Evolutionary conservation across 2,113 vertebrate genomes (phyloP).

Genomic region (Pomatorhinus ruficollis): DNA sequence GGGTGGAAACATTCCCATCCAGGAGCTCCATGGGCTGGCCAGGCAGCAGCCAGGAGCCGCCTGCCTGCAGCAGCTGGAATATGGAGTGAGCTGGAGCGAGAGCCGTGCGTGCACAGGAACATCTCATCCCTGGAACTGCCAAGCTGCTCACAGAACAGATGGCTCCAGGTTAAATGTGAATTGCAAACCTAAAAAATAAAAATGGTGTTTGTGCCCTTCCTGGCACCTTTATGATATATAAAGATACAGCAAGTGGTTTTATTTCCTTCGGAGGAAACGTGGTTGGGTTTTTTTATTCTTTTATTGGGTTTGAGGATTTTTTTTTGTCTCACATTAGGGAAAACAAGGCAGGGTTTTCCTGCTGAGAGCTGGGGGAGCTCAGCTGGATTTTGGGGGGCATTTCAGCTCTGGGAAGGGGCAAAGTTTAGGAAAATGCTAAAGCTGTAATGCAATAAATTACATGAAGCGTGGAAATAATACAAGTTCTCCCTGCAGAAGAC

Average conservation of each 20-base stretch:
- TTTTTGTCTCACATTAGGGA: not conserved
- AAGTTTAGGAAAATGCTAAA: not conserved
- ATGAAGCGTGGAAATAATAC: not conserved
- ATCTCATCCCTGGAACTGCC: not conserved
- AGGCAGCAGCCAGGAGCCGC: not conserved
- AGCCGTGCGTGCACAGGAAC: not conserved
- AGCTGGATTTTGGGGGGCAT: not conserved
- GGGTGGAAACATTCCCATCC: not conserved
- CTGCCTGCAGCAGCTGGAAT: not conserved
- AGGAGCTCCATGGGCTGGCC: not conserved
- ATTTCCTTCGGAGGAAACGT: not conserved
- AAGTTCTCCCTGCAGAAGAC: not conserved
- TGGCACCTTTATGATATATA: slow-evolving; percentile 46
- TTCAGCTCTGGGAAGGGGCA: not conserved
- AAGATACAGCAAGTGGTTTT: not conserved
- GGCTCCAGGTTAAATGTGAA: slow-evolving; percentile 63
- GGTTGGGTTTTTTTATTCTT: not conserved
- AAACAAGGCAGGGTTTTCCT: not conserved
- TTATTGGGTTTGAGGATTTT: not conserved
- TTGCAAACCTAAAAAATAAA: slow-evolving; percentile 45
- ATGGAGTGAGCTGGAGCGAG: not conserved
- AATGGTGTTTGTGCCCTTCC: slow-evolving; percentile 32
- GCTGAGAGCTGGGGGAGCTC: not conserved
- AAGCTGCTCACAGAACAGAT: slow-evolving; percentile 50
- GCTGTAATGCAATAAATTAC: not conserved